Base-by-base conservation (phyloP, 2,113 vertebrate genomes). In the Catharus fuscescens region DNA sequence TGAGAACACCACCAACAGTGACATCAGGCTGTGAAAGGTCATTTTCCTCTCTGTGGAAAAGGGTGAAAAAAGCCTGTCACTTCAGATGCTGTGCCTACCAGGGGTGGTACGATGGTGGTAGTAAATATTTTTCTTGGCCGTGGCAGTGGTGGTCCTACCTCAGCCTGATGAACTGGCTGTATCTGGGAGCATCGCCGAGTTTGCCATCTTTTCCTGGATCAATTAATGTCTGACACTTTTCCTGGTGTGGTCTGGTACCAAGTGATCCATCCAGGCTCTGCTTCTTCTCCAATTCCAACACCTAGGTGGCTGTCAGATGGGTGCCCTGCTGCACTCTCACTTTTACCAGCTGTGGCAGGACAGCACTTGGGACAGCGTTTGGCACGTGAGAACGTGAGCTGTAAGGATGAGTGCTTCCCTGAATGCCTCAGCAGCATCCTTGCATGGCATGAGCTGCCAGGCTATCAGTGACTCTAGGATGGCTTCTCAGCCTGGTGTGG, bases 351-450 rank as follows among this genome's bases (percentile, higher is more conserved):
- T 9, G 9, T 38, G 40, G 12, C 9, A 31, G 28, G 26, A 19
- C 32, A 73, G 10, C 31, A n/a, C 25, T 2, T 5, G 16, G 40
- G 9, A 25, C 48, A 13, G 14, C 1, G 3, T 59, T 26, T 71
- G 5, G 5, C 12, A 14, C 0, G 0, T 15, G 19, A 73, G 13
- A 67, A 9, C 3, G 29, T 6, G 10, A 8, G 5, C 34, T 64
- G 24, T 34, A 13, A 53, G 70, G 9, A 8, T 1, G 8, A 36
- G 8, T 10, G 12, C 21, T 76, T 71, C 40, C n/a, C 25, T 3
- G 3, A 18, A 14, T 1, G 3, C 10, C 26, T 48, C 18, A 8
- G 7, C 59, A 62, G 38, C 24, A 61, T 34, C 53, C 8, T 21
- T 8, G 1, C 0, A 1, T 14, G n/a, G 45, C 15, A 6, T 1